These are phyloP conservation scores for Cybosia mesomella DNA, from an alignment of 2,888 invertebrate genomes.

Conservation along the genomic window DNA sequence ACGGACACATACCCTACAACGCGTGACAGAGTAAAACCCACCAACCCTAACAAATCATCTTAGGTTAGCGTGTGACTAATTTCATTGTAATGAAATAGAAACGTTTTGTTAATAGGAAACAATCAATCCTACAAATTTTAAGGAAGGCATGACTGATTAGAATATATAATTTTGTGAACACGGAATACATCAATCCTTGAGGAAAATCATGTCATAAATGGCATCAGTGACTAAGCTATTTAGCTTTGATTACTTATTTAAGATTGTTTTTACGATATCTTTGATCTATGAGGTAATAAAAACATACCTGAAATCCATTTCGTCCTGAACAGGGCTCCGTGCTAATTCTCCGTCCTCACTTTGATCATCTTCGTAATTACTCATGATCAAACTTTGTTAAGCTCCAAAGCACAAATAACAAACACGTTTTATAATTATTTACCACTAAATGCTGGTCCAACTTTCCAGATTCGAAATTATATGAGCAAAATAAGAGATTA, in stretches of 20 bases:
- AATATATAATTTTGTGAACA: neutral
- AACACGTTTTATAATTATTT: slow-evolving; percentile 20
- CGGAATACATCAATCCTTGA: neutral
- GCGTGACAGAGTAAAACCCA: neutral
- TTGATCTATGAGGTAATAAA: neutral
- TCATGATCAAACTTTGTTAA: slow-evolving; percentile 64
- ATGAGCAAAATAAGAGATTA: slow-evolving; percentile 21
- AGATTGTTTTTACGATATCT: neutral
- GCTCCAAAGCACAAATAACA: slow-evolving; percentile 14
- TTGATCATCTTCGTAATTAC: slow-evolving; percentile 90
- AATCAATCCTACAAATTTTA: neutral
- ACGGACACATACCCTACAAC: neutral
- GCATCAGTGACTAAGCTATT: neutral
- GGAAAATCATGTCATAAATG: neutral
- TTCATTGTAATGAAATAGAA: neutral
- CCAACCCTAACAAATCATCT: neutral
- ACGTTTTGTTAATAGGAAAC: neutral
- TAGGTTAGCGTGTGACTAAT: neutral
- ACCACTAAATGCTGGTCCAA: slow-evolving; percentile 16
- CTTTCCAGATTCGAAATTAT: slow-evolving; percentile 5
- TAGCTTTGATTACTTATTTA: neutral
- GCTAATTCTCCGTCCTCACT: slow-evolving; percentile 95
- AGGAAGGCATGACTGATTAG: neutral
- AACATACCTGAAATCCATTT: slow-evolving; percentile 84
- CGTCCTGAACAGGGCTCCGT: slow-evolving; percentile 90